phyloP scores from a whole-genome alignment of 2,113 vertebrate species.

The Strix uralensis region DNA sequence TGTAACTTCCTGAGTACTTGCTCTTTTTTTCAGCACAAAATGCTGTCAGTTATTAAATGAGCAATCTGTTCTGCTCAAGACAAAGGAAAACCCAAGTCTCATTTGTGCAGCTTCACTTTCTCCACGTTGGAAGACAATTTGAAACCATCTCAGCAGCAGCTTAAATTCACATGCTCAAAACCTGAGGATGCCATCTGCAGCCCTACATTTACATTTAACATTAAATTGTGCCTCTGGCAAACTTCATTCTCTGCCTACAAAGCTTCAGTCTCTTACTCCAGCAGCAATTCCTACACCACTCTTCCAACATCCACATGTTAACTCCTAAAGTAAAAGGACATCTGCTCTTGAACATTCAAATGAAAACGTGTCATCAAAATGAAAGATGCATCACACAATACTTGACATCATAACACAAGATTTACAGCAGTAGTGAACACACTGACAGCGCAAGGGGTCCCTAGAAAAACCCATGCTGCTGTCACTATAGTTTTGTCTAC shows the following conservation, averaged over 20 bases:
- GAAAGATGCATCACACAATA: not conserved
- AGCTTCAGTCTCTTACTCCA: not conserved
- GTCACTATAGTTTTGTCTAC: not conserved
- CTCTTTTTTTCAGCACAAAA: not conserved
- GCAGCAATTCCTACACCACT: not conserved
- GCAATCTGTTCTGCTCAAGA: not conserved
- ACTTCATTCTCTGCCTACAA: not conserved
- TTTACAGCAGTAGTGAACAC: not conserved
- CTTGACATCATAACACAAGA: rapidly evolving
- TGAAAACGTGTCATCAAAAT: rapidly evolving
- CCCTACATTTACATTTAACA: not conserved
- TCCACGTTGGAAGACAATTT: not conserved
- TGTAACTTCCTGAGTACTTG: not conserved
- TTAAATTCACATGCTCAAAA: not conserved
- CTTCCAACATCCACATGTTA: not conserved
- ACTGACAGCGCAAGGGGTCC: too few relatives aligned
- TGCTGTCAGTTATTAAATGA: not conserved
- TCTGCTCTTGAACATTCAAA: not conserved
- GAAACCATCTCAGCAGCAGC: conserved; percentile 3
- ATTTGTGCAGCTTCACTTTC: not conserved
- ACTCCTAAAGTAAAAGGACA: not conserved
- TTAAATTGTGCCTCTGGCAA: not conserved
- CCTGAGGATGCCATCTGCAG: conserved; percentile 20
- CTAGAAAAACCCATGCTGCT: not conserved
- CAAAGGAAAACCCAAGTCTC: not conserved